Base-by-base conservation (phyloP, 2,888 invertebrate species). In the Andrena camellia region DNA sequence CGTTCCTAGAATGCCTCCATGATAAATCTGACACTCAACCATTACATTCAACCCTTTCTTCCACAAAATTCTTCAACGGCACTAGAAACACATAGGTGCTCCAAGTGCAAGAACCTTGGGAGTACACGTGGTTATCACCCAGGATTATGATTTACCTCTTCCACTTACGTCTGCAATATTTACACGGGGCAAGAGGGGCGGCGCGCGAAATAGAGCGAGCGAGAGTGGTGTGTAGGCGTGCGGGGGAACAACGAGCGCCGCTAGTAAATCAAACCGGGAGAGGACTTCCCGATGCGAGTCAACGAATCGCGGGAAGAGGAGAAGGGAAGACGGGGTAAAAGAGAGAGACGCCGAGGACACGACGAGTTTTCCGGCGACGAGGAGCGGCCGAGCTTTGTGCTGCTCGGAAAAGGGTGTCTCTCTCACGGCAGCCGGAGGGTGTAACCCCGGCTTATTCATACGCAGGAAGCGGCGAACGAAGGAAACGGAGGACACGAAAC, bases 371-470 rank as follows among this genome's bases (percentile, higher is more conserved):
- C 91, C 91, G 90, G 89, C 82, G 86, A 85, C 86, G 85, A 87
- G 62, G 42, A 80, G 23, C 80, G 85, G 82, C 86, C 83, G 81
- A 83, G 86, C 88, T 88, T 90, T 90, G 86, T 88, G 79, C 86
- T 84, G 85, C 57, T 8, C 70, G 83, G 89, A 84, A 86, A 89
- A 92, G 92, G 91, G 91, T 91, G 92, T 92, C 57, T 92, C 57
- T 92, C 92, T 91, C 91, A 86, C 86, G 88, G 87, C 86, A 90
- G 88, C 89, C 90, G 89, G 90, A 92, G 92, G 93, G 92, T 91
- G 91, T 92, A 92, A 91, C 92, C 91, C 91, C 90, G 90, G 91
- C 91, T 93, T 93, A 93, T 93, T 93, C 93, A 93, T 91, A 91
- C 91, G 88, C 92, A 91, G 93, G 93, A 93, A 93, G 90, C 90